Base-by-base conservation (phyloP, 2,113 vertebrate species). In the Scytalopus superciliaris region DNA sequence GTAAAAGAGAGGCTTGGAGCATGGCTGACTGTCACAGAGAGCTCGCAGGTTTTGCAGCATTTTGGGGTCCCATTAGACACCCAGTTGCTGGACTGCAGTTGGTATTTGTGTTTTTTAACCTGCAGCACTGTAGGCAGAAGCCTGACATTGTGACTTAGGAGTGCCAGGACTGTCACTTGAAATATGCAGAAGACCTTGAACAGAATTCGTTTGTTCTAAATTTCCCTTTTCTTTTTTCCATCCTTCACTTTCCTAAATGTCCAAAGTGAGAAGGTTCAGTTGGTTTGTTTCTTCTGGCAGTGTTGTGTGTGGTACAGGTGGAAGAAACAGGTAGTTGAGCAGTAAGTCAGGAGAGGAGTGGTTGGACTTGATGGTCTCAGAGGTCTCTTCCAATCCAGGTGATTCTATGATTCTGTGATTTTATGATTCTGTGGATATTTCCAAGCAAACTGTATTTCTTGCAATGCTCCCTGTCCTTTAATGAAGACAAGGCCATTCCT, bases 281-380 rank as follows among this genome's bases (percentile, higher is more conserved):
- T 74, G 33, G 21, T 66, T 92, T 87, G 30, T 55, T 78, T 79
- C 67, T 76, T 25, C 44, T 72, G 62, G 66, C 35, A 79, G 19
- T 0, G 0, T 2, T 17, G 37, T 35, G 22, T 44, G 31, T 75
- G 60, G 16, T 75, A 28, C 12, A 52, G 27, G n/a, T 50, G 35
- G 53, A 72, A 94, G 55, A 28, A 45, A 62, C 73, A 23, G 25
- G 33, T 23, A 21, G 33, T 15, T 44, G 30, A 70, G 49, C 0
- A 0, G 5, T 56, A 80, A 59, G 19, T 73, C 42, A n/a, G n/a
- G n/a, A n/a, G n/a, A n/a, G n/a, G n/a, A n/a, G n/a, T n/a, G n/a
- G n/a, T n/a, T n/a, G n/a, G n/a, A n/a, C n/a, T n/a, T n/a, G n/a
- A n/a, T n/a, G n/a, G n/a, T n/a, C n/a, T n/a, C n/a, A n/a, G n/a